Conservation (phyloP, 2,113 vertebrate genomes). For the Naja naja region DNA sequence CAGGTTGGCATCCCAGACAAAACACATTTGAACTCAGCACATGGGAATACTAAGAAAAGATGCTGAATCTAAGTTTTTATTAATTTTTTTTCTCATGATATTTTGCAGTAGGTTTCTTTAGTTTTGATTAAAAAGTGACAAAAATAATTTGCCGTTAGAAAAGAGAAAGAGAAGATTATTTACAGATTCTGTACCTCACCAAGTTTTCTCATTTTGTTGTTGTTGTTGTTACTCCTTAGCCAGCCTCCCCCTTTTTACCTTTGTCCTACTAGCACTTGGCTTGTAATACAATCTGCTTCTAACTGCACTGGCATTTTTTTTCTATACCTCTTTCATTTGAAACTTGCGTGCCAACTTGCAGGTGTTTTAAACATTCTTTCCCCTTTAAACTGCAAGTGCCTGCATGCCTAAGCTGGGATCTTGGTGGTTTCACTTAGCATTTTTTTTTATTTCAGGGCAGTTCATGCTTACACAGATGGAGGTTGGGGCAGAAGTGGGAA, state of each 20-base stretch:
- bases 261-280: background rate
- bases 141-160: conserved; percentile 83
- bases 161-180: conserved; percentile 78
- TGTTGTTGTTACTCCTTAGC: conserved; percentile 22
- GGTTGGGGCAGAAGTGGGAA: background rate
- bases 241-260: background rate
- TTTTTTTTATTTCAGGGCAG: background rate
- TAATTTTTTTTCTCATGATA: conserved; percentile 73
- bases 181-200: conserved; percentile 79
- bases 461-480: background rate
- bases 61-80: conserved; percentile 55
- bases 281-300: background rate
- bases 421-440: background rate
- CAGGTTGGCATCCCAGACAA: conserved; percentile 19
- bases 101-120: conserved; percentile 79
- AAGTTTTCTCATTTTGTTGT: conserved; percentile 69
- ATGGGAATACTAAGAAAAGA: conserved; percentile 47
- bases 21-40: conserved; percentile 34
- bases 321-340: background rate
- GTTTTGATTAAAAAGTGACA: conserved; percentile 85
- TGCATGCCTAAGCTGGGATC: background rate
- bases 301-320: background rate
- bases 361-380: background rate
- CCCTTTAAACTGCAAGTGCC: background rate
- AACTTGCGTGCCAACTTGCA: background rate